Conservation (phyloP, 2,888 invertebrate genomes). For the Seira musarum region DNA sequence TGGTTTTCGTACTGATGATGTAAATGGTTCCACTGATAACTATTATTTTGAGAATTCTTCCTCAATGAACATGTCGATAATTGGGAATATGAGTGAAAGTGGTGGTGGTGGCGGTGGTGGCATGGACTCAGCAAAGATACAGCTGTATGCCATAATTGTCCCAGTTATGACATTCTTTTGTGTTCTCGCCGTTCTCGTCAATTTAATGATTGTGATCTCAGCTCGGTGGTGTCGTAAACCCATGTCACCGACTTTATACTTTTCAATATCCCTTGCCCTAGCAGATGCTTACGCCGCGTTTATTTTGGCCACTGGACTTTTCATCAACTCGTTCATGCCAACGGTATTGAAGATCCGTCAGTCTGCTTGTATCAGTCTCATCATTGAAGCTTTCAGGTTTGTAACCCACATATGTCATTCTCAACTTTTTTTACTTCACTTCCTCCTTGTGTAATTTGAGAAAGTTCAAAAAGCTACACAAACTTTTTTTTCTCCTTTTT, state of each 20-base stretch:
- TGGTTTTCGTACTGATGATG: background rate
- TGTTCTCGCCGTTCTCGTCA: conserved; percentile 75
- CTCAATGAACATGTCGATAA: background rate
- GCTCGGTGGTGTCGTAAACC: conserved; percentile 76
- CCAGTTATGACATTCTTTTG: conserved; percentile 74
- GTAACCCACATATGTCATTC: background rate
- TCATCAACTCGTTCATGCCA: conserved; percentile 76
- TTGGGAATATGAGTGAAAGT: conserved; percentile 3
- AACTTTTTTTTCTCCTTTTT: conserved; percentile 1
- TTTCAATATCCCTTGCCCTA: conserved; percentile 77
- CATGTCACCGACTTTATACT: conserved; percentile 76
- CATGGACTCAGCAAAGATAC: conserved; percentile 21
- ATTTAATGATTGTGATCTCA: conserved; percentile 75
- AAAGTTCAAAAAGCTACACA: too few species aligned
- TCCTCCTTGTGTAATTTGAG: background rate
- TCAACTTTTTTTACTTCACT: background rate
- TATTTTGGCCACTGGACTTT: conserved; percentile 75
- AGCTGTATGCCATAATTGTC: conserved; percentile 70
- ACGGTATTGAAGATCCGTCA: conserved; percentile 70
- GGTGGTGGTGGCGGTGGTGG: conserved; percentile 16
- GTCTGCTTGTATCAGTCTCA: conserved; percentile 71
- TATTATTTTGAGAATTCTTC: conserved; percentile 16
- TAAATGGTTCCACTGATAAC: conserved; percentile 7
- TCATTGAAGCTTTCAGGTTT: conserved; percentile 73
- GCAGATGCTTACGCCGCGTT: conserved; percentile 77